These are phyloP conservation scores for Nasalis larvatus DNA, from an alignment of 2,113 vertebrate genomes.

Conservation along the genomic window DNA sequence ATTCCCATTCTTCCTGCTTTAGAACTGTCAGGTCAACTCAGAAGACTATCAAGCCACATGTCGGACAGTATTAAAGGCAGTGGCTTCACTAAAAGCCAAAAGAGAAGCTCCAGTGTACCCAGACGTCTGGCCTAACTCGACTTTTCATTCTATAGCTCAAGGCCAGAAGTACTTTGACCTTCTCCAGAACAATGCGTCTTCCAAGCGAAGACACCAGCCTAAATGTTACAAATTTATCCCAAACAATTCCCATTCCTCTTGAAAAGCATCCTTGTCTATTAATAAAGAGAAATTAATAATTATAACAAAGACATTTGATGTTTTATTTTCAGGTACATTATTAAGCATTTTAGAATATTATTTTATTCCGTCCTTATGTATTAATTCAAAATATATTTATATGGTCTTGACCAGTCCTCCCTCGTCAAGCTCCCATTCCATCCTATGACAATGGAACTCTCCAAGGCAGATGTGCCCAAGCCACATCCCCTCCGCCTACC, in stretches of 20 bases:
- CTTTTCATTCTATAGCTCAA: not conserved
- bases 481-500: not conserved
- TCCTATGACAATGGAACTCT: not conserved
- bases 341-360: not conserved
- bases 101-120: not conserved
- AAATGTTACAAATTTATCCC: not conserved
- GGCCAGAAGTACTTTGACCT: conserved; percentile 15
- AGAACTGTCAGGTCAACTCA: conserved; percentile 59
- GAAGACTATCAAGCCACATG: conserved; percentile 38
- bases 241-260: not conserved
- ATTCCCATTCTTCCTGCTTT: conserved; percentile 61
- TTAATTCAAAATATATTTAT: not conserved
- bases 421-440: rapidly evolving
- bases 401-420: not conserved
- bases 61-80: conserved; percentile 55
- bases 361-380: not conserved
- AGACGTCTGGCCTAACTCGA: not conserved
- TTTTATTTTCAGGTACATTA: not conserved
- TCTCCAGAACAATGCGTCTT: not conserved
- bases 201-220: not conserved
- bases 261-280: not conserved
- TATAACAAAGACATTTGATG: not conserved
- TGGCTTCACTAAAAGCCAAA: not conserved
- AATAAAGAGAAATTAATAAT: conserved; percentile 7
- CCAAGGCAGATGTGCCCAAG: rapidly evolving